These are phyloP conservation scores for Tetraneura akinire DNA, from an alignment of 1,140 invertebrate species.

Conservation along the genomic window DNA sequence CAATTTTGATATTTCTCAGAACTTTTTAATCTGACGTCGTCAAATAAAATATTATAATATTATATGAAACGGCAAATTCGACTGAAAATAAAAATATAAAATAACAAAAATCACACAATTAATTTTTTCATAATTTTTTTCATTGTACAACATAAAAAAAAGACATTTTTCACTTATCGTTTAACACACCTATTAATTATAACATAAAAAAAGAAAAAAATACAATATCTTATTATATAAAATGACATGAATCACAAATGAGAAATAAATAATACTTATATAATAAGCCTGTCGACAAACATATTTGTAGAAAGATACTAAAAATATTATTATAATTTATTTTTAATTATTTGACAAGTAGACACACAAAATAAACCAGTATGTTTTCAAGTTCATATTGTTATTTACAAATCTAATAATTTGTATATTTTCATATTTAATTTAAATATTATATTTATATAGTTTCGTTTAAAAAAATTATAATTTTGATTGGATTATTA, in stretches of 20 bases:
- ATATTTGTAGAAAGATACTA: slow-evolving; percentile 25
- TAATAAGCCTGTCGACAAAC: slow-evolving; percentile 31
- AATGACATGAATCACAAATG: slow-evolving; percentile 40
- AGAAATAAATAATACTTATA: slow-evolving; percentile 21
- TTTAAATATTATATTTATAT: background rate
- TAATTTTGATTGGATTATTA: background rate
- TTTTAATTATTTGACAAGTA: background rate
- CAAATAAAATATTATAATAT: slow-evolving; percentile 13
- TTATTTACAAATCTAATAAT: background rate
- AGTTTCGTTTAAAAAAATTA: background rate
- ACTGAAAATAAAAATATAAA: slow-evolving; percentile 8
- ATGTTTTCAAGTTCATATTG: slow-evolving; percentile 27
- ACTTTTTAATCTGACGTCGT: background rate
- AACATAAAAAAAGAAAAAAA: background rate
- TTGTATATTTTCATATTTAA: background rate
- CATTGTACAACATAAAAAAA: slow-evolving; percentile 32
- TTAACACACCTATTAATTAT: slow-evolving; percentile 38
- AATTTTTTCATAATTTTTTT: slow-evolving; percentile 14
- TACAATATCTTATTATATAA: background rate
- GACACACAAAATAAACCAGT: slow-evolving; percentile 19
- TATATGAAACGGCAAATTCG: background rate
- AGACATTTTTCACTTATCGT: slow-evolving; percentile 16
- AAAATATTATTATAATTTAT: background rate
- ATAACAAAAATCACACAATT: slow-evolving; percentile 26
- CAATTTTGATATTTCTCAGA: slow-evolving; percentile 30